These are phyloP conservation scores for Apocheima hispidaria DNA, from an alignment of 2,888 invertebrate genomes.

Conservation along the genomic window DNA sequence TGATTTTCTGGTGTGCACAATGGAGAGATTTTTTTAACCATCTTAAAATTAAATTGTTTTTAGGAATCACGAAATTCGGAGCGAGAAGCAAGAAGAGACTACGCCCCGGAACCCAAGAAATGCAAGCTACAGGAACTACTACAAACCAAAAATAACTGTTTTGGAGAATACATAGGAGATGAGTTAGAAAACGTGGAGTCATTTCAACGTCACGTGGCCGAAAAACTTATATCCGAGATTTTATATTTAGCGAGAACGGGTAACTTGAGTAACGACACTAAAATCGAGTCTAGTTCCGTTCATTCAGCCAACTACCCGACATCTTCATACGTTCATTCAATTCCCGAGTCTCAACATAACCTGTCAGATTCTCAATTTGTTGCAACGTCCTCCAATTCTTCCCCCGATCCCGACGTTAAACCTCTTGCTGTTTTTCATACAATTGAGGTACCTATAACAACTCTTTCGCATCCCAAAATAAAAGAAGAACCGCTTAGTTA, in stretches of 20 bases:
- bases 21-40: too few relatives aligned
- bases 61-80: background rate
- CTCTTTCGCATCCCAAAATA: background rate
- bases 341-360: background rate
- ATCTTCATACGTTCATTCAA: background rate
- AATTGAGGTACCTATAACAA: background rate
- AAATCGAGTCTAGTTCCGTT: background rate
- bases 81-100: background rate
- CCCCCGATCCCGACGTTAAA: background rate
- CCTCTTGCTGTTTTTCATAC: background rate
- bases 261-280: background rate
- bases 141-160: background rate
- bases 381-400: background rate
- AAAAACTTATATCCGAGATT: background rate
- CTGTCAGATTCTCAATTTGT: background rate
- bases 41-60: background rate
- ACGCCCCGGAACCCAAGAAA: background rate
- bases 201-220: background rate
- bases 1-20: background rate
- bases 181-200: background rate
- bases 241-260: background rate
- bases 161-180: constrained; percentile 3
- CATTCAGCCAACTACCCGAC: background rate
- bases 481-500: background rate
- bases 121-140: background rate